phyloP scores from a whole-genome alignment of 1,140 invertebrate species.

The Pseudoatta argentina region DNA sequence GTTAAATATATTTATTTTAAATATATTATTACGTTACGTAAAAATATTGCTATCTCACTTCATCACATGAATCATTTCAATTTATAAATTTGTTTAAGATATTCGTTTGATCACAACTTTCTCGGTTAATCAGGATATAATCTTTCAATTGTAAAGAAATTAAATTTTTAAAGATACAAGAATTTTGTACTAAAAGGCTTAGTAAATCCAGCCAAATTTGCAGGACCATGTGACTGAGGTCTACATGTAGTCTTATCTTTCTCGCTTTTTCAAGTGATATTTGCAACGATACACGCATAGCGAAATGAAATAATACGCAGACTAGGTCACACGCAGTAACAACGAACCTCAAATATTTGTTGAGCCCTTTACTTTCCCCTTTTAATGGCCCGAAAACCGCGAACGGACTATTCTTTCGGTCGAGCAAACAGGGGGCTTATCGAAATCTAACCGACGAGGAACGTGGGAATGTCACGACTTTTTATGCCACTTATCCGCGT shows the following conservation, averaged over 20 bases:
- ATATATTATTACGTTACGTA: neutral
- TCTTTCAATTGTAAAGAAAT: neutral
- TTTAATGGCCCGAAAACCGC: conserved; percentile 57
- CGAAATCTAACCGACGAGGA: conserved; percentile 77
- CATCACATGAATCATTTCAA: neutral
- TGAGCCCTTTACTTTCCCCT: conserved; percentile 48
- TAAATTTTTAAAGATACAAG: neutral
- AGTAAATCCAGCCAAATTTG: neutral
- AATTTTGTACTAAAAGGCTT: neutral
- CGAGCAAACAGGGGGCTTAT: conserved; percentile 81
- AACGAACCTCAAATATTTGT: conserved; percentile 70
- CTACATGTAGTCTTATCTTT: conserved; percentile 15
- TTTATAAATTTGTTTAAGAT: neutral
- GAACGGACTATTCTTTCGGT: conserved; percentile 71
- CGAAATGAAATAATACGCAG: conserved; percentile 30
- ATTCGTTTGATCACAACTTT: neutral
- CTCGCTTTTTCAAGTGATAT: conserved; percentile 31
- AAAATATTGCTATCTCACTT: conserved; percentile 3
- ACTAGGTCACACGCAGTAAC: conserved; percentile 61
- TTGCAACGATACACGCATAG: conserved; percentile 41
- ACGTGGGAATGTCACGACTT: conserved; percentile 84
- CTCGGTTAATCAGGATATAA: neutral
- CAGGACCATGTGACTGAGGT: neutral
- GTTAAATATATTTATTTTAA: neutral
- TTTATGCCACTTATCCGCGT: conserved; percentile 80